Evolutionary conservation across 2,888 invertebrate genomes (phyloP).

Genomic region (Caenorhabditis wallacei): DNA sequence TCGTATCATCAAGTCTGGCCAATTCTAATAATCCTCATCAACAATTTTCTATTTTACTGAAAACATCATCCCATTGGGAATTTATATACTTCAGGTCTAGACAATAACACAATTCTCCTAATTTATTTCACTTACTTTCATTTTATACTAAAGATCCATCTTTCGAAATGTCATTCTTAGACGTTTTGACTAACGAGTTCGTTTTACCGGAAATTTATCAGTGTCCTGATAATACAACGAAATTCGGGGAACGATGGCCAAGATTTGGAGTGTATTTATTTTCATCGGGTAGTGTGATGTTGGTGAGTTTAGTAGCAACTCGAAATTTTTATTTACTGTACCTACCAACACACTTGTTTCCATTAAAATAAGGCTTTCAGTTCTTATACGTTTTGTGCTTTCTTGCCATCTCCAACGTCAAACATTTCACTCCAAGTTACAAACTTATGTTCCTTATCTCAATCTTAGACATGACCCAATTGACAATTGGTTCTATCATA

Average conservation of each 20-base stretch:
- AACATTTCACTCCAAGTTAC: slow-evolving; percentile 8
- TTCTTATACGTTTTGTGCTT: slow-evolving; percentile 35
- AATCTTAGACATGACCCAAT: slow-evolving; percentile 14
- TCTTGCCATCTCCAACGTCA: slow-evolving; percentile 7
- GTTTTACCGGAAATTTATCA: background rate
- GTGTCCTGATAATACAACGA: background rate
- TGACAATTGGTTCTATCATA: slow-evolving; percentile 22
- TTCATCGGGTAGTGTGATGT: background rate
- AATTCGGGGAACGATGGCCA: background rate
- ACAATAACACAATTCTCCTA: no score
- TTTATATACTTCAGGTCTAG: no score
- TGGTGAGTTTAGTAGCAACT: background rate
- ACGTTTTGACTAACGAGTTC: background rate
- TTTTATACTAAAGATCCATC: no score
- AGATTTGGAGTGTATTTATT: background rate
- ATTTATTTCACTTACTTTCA: no score
- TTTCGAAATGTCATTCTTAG: background rate
- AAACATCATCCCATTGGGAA: no score
- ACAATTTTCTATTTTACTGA: no score
- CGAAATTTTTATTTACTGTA: no score
- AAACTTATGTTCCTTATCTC: slow-evolving; percentile 33
- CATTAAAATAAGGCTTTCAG: no score
- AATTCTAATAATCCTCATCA: no score
- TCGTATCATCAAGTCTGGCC: no score
- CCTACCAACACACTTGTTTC: no score